Conservation (phyloP, 2,797 vertebrate species). For the Trachops cirrhosus region DNA sequence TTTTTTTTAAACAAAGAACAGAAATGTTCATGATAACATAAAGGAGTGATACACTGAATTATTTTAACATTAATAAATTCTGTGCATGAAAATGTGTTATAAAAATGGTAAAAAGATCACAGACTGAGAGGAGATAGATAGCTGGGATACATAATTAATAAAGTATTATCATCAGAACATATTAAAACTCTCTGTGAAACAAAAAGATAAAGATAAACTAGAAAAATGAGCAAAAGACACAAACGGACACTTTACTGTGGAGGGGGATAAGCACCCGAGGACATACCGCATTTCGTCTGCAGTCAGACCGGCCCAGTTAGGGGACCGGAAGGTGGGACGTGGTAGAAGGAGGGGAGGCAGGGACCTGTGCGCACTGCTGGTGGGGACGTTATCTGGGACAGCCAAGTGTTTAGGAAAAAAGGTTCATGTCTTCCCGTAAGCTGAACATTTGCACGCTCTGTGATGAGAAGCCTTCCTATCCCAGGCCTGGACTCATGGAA, state of each 20-base stretch:
- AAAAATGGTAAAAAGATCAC: not conserved
- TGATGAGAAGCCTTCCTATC: not conserved
- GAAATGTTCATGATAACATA: not conserved
- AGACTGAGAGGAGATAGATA: not conserved
- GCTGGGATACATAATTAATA: not conserved
- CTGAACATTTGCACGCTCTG: not conserved
- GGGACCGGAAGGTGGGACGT: not conserved
- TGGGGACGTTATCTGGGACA: not conserved
- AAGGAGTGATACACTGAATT: not conserved
- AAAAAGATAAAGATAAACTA: not conserved
- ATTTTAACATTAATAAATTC: not conserved
- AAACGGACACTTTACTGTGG: not conserved
- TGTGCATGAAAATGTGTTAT: not conserved
- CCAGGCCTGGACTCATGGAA: not conserved
- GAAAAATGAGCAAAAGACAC: not conserved
- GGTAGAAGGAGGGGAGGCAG: not conserved
- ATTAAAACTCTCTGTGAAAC: not conserved
- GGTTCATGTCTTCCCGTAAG: not conserved
- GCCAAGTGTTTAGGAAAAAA: not conserved
- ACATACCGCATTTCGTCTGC: not conserved
- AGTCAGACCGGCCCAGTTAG: not conserved
- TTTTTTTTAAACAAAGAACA: not conserved
- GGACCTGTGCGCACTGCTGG: not conserved
- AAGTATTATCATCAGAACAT: not conserved
- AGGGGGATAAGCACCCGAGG: not conserved